A percentile compares a stretch with the other conserved stretches of the same genome.
Conservation (phyloP, 2,888 invertebrate genomes). For the Mimumesa dahlbomi region DNA sequence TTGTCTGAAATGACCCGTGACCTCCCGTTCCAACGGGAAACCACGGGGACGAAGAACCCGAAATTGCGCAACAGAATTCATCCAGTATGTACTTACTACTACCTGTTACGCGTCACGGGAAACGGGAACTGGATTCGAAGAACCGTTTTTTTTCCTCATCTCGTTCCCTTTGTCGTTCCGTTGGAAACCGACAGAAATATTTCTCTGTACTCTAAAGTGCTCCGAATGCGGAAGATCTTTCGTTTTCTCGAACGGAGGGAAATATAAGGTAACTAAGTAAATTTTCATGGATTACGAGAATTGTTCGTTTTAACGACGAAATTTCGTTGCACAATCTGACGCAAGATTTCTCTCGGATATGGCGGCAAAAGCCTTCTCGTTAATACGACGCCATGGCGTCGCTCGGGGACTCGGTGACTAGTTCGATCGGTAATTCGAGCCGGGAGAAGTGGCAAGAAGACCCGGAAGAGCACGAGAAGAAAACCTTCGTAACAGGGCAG, state of each 20-base stretch:
- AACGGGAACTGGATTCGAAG: conserved; percentile 12
- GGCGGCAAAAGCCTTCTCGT: conserved; percentile 29
- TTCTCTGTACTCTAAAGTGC: too few species aligned
- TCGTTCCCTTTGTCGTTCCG: neutral
- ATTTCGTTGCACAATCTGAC: conserved; percentile 39
- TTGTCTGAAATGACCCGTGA: neutral
- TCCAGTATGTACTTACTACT: too few species aligned
- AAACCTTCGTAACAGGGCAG: conserved; percentile 58
- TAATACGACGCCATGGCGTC: conserved; percentile 47
- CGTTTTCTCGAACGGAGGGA: too few species aligned
- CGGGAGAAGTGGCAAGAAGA: conserved; percentile 54
- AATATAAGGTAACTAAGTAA: too few species aligned
- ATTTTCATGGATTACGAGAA: too few species aligned
- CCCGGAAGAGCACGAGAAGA: conserved; percentile 56
- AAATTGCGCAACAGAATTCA: conserved; percentile 16
- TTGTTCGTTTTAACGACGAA: too few species aligned
- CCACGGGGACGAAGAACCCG: conserved; percentile 7
- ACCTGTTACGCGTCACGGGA: conserved; percentile 23
- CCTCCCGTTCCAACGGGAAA: conserved; percentile 16
- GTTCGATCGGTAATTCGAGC: conserved; percentile 55
- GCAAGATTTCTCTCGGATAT: conserved; percentile 42
- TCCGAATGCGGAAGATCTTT: too few species aligned
- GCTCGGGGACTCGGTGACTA: conserved; percentile 40
- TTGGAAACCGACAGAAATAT: neutral
- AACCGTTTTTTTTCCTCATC: conserved; percentile 16